phyloP scores from a whole-genome alignment of 2,797 vertebrate genomes.

The Rhinichthys osculus region DNA sequence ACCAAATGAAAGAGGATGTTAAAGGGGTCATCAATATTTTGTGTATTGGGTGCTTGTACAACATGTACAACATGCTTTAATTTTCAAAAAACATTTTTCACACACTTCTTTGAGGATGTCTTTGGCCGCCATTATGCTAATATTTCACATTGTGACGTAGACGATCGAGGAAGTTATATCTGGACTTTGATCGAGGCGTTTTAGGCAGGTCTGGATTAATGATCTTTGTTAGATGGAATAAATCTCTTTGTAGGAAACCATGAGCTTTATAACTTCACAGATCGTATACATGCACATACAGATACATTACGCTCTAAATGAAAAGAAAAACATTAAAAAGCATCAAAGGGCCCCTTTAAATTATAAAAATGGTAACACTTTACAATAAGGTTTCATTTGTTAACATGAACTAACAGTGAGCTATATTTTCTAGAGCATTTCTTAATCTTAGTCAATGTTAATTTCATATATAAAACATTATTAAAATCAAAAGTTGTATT shows the following conservation, averaged over 20 bases:
- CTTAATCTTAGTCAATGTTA: neutral
- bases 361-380: neutral
- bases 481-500: neutral
- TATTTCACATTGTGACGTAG: neutral
- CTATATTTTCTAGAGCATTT: neutral
- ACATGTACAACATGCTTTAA: neutral
- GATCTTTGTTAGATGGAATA: too few species aligned
- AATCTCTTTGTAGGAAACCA: neutral
- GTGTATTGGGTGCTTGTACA: neutral
- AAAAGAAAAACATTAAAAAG: neutral
- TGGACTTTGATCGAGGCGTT: neutral
- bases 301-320: neutral
- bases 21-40: neutral
- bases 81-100: neutral
- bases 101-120: too few species aligned
- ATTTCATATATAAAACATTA: neutral
- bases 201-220: neutral
- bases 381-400: neutral
- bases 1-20: neutral
- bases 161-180: neutral
- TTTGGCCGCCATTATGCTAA: neutral
- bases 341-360: neutral
- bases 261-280: neutral
- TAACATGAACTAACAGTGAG: neutral
- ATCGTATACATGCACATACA: neutral